Evolutionary conservation across 2,797 vertebrate species (phyloP), one percentile per base, ranked within the genome.

Genomic region (Etheostoma nigrum): DNA sequence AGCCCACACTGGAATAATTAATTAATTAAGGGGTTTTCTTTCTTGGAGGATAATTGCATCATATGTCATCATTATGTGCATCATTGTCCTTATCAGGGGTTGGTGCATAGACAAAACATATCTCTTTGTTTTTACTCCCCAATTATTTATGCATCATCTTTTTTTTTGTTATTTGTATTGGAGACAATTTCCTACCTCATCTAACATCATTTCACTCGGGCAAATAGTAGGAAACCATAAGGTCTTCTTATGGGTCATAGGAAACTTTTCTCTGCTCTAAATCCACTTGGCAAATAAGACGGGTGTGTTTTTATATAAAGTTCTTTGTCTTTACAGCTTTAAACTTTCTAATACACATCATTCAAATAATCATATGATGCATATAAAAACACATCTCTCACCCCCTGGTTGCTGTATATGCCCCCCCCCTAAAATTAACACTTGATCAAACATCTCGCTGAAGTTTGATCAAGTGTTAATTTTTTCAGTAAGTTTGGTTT

Each of bases 41-140:
- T 69, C 23, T 25, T 60, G 30, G 27, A 18, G 54, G 5, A 9
- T 18, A 6, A 8, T 23, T 62, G 13, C 9, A 72, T 59, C 33
- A 47, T 16, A 69, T 61, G 10, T 40, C 10, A 40, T 40, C 36
- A 12, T 40, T 40, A 40, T 40, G 36, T 40, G 10, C 36, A 40
- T 11, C 10, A 40, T 12, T 12, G 36, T 40, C 36, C 36, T 11
- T 4, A 40, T 40, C 36, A 40, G 10, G 36, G 36, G 10, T 12
- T 11, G 1, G 36, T 40, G 36, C 36, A 40, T 40, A 40, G 10
- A 36, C 33, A 36, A 10, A 36, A 36, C 33, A 36, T 6, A 1
- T 78, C 30, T 72, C 42, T 72, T 81, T 86, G 74, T 82, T 84
- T 78, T 67, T 36, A 49, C 62, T 60, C 21, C 15, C 62, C 60